phyloP scores from a whole-genome alignment of 2,888 invertebrate genomes.

The Melipona bicolor region DNA sequence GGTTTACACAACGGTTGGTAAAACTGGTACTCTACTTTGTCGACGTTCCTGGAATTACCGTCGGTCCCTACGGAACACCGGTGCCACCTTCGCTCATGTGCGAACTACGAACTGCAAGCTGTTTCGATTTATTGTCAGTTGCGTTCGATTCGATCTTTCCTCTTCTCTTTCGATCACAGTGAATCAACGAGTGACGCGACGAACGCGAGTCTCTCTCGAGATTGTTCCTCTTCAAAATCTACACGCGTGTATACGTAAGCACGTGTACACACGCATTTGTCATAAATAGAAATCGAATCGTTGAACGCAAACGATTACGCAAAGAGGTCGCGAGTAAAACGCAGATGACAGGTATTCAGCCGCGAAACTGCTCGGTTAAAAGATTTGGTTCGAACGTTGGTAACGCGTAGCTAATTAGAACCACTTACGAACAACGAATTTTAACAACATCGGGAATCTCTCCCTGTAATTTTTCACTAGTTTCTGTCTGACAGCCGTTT shows the following conservation, averaged over 20 bases:
- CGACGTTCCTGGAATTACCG: constrained; percentile 32
- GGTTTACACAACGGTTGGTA: constrained; percentile 20
- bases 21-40: constrained; percentile 43
- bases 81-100: constrained; percentile 16
- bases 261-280: background rate
- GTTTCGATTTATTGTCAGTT: too few species aligned
- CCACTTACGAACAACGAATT: constrained; percentile 12
- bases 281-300: background rate
- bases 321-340: background rate
- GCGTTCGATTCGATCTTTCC: background rate
- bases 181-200: too few species aligned
- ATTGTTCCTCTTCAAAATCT: too few species aligned
- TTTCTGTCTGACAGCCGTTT: constrained; percentile 15
- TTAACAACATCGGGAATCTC: constrained; percentile 10
- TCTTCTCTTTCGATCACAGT: background rate
- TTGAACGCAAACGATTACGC: background rate
- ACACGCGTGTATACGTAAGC: too few species aligned
- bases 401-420: constrained; percentile 35
- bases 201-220: too few species aligned
- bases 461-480: constrained; percentile 6
- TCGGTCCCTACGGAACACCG: constrained; percentile 36
- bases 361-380: background rate
- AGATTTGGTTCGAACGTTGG: constrained; percentile 17
- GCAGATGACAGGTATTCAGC: background rate
- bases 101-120: too few species aligned